Evolutionary conservation across 2,888 invertebrate genomes (phyloP).

Genomic region (Clivina fossor): DNA sequence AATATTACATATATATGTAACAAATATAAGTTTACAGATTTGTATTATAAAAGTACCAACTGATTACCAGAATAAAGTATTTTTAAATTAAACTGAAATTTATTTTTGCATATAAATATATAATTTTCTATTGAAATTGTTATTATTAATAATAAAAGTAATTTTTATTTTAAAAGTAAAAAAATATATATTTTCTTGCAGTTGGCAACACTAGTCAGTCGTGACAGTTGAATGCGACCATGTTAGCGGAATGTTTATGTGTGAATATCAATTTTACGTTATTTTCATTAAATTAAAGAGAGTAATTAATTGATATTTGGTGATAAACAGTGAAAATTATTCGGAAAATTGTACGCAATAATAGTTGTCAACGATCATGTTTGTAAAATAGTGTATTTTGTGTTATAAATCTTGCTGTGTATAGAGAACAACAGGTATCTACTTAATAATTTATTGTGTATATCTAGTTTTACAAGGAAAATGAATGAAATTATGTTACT

Average conservation of each 20-base stretch:
- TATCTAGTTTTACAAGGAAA: slow-evolving; percentile 3
- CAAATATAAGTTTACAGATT: no score
- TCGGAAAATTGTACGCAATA: no score
- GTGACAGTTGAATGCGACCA: slow-evolving; percentile 18
- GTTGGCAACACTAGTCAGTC: slow-evolving; percentile 13
- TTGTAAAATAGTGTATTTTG: neutral
- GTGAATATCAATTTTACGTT: neutral
- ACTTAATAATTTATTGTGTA: neutral
- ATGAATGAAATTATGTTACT: slow-evolving; percentile 7
- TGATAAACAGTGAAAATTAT: no score
- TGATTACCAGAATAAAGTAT: no score
- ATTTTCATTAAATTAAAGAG: no score
- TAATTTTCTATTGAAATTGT: neutral
- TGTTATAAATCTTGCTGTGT: neutral
- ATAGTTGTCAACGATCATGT: no score
- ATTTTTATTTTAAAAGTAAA: neutral
- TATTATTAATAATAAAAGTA: neutral
- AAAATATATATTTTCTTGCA: neutral
- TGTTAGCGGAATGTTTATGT: slow-evolving; percentile 13
- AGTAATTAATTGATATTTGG: no score
- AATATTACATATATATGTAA: no score
- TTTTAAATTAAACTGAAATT: no score
- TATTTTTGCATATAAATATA: no score
- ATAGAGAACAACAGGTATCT: slow-evolving; percentile 20
- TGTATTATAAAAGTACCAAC: no score